Percentiles rank a stretch among this genome's conserved stretches.
Conservation (phyloP, 2,797 vertebrate genomes). For the Oryzias sinensis region DNA sequence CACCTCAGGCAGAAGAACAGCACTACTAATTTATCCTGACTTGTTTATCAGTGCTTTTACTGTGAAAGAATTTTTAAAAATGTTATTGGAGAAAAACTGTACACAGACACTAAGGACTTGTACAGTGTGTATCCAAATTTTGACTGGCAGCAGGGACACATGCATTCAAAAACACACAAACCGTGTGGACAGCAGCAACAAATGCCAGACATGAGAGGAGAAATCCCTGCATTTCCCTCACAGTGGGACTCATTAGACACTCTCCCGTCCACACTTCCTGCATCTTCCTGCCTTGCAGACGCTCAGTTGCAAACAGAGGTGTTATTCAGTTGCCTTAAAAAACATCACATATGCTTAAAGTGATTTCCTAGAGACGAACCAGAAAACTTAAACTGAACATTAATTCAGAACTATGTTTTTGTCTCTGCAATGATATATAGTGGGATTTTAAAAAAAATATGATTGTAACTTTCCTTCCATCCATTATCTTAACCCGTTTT, state of each 20-base stretch:
- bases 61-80: constrained; percentile 11
- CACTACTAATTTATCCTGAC: too few relatives aligned
- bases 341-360: not conserved
- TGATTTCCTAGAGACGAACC: not conserved
- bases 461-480: too few relatives aligned
- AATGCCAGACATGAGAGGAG: constrained; percentile 32
- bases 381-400: too few relatives aligned
- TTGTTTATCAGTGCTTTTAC: not conserved
- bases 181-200: constrained; percentile 32
- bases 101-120: not conserved
- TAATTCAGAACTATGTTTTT: too few relatives aligned
- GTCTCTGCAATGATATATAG: too few relatives aligned
- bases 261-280: not conserved
- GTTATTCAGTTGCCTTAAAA: not conserved
- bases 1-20: not conserved
- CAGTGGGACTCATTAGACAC: constrained; percentile 48
- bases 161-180: constrained; percentile 3
- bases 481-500: too few relatives aligned
- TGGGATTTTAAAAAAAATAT: too few relatives aligned
- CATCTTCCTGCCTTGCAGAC: not conserved
- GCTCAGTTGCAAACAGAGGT: not conserved
- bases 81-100: constrained; percentile 8
- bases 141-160: constrained; percentile 29
- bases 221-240: constrained; percentile 33
- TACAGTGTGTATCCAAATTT: not conserved